Evolutionary conservation across 2,113 vertebrate species (phyloP).

Genomic region (Ceyx melanurus): DNA sequence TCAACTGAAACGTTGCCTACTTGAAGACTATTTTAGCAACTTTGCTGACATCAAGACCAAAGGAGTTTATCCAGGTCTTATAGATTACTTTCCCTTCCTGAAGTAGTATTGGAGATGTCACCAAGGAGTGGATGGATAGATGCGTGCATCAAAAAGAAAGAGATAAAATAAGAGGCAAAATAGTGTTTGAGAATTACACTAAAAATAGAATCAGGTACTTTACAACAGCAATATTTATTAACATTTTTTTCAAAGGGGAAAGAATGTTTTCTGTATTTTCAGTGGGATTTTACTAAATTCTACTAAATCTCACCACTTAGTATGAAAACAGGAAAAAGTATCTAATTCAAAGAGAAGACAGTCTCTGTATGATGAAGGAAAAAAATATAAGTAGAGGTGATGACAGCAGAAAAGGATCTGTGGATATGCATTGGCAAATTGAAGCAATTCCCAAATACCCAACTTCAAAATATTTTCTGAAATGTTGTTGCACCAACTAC

Average conservation of each 20-base stretch:
- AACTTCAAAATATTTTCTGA: constrained; percentile 34
- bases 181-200: neutral
- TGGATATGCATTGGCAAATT: constrained; percentile 35
- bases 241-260: neutral
- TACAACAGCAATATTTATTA: neutral
- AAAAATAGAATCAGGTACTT: neutral
- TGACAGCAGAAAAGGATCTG: constrained; percentile 31
- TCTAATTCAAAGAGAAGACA: neutral
- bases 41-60: neutral
- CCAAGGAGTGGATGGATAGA: neutral
- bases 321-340: neutral
- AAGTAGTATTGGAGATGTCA: neutral
- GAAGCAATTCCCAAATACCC: constrained; percentile 43
- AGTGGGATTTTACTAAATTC: neutral
- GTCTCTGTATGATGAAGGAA: neutral
- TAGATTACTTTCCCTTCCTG: neutral
- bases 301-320: neutral
- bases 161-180: neutral
- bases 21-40: neutral
- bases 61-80: neutral
- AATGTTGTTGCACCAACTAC: constrained; percentile 2
- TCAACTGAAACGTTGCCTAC: neutral
- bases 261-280: neutral
- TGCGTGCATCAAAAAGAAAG: neutral
- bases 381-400: neutral